Conservation (phyloP, 2,888 invertebrate genomes). For the Sepiola atlantica region DNA sequence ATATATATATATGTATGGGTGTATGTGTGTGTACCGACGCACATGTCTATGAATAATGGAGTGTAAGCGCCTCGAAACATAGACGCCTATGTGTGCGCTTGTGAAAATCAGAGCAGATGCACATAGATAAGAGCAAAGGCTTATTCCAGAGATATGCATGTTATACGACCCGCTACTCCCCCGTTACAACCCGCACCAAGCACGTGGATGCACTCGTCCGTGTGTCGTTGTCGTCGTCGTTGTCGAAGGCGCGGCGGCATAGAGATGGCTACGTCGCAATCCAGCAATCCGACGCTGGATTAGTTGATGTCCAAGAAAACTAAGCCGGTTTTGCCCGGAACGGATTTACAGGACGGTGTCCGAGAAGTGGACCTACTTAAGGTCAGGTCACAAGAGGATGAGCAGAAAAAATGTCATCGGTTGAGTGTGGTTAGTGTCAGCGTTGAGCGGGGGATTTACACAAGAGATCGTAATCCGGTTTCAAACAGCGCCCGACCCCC, state of each 20-base stretch:
- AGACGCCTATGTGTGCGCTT: not conserved
- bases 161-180: not conserved
- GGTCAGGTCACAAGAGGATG: not conserved
- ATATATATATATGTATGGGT: not conserved
- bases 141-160: not conserved
- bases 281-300: conserved; percentile 10
- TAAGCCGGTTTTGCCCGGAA: conserved; percentile 2
- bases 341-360: conserved; percentile 19
- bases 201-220: not conserved
- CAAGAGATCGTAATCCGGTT: not conserved
- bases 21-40: not conserved
- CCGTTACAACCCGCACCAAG: not conserved
- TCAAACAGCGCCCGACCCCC: not conserved
- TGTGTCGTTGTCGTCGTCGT: too few relatives aligned
- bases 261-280: not conserved
- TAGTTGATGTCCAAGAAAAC: conserved; percentile 10
- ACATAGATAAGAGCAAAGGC: not conserved
- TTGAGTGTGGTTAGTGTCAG: not conserved
- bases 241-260: not conserved
- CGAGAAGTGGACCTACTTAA: not conserved
- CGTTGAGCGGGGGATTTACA: conserved; percentile 6
- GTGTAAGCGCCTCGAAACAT: not conserved
- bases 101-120: not conserved
- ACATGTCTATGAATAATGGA: too few relatives aligned
- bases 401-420: conserved; percentile 3